Base-by-base conservation (phyloP, 30 jellyfish, hydroid and myxozoan genomes). In the Hydractinia symbiolongicarpus region DNA sequence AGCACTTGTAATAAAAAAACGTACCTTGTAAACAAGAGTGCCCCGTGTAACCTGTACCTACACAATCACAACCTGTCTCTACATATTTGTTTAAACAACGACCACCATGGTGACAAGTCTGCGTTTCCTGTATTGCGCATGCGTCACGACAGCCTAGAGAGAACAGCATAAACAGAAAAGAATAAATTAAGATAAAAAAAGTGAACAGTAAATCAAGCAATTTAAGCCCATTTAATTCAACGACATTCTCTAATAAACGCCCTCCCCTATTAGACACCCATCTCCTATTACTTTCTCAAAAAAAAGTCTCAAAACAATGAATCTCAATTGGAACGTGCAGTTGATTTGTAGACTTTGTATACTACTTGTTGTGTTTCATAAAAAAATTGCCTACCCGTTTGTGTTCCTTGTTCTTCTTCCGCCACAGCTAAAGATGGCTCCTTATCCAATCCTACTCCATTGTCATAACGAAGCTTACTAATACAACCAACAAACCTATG, bases 41-140 rank as follows among this genome's bases (percentile, higher is more conserved):
- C 1, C 68, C 83, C 54, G 68, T 30, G 21, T 8, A 50, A 49
- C 83, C 83, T 4, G 83, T 74, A 15, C 83, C 83, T 50, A 66
- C 50, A 6, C 83, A 74, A 50, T 74, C 83, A 74, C 83, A 74
- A 5, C 83, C 66, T 13, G 83, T 74, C 15, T 74, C 66, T 8
- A 74, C 83, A 50, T 74, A 74, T 6, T 58, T 17, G 66, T 74
- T 74, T 50, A 74, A 74, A 55, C 83, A 74, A 49, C 61, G 13
- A 3, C 67, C 83, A 13, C 68, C 66, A 50, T 74, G 51, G 8
- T 49, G 54, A 50, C 83, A 74, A 11, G 62, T 55, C 70, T 74
- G 58, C 44, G 83, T 74, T 13, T 20, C 67, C 54, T 74, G 72
- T 11, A 58, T 50, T 16, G 20, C 40, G 54, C 83, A 74, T 53